A percentile compares a stretch with the other conserved stretches of the same genome.
Conservation (phyloP, 2,113 vertebrate species). For the Notothenia rossii region DNA sequence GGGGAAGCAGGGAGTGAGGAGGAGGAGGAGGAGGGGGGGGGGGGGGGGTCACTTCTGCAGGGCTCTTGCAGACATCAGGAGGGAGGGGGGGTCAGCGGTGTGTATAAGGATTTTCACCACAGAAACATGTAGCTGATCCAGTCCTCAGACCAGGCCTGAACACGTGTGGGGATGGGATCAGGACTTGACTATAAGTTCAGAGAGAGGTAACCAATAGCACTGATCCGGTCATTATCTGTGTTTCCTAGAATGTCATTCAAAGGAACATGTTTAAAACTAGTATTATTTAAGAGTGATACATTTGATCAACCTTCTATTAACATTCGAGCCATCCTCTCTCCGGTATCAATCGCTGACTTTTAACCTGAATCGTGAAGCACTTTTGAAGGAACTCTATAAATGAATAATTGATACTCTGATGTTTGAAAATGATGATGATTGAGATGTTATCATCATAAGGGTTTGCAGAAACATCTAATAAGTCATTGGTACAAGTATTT, state of each 20-base stretch:
- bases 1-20: slow-evolving; percentile 46
- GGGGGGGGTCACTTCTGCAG: slow-evolving; percentile 18
- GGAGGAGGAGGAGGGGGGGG: slow-evolving; percentile 9
- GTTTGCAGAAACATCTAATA: background rate
- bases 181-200: too few relatives aligned
- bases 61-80: slow-evolving; percentile 18
- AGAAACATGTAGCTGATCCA: too few relatives aligned
- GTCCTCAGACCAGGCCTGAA: too few relatives aligned
- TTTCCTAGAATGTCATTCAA: background rate
- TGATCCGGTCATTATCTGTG: too few relatives aligned
- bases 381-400: background rate
- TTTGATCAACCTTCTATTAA: background rate
- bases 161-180: too few relatives aligned
- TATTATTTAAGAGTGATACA: background rate
- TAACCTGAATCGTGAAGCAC: background rate
- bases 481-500: background rate
- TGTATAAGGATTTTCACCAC: too few relatives aligned
- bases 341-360: background rate
- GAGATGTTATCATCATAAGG: background rate
- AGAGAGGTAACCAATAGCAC: too few relatives aligned
- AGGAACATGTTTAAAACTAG: background rate
- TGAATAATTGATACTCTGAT: background rate
- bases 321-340: background rate
- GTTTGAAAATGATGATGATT: background rate
- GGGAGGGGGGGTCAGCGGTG: too few relatives aligned